phyloP scores from a whole-genome alignment of 2,113 vertebrate genomes.

The Chunga burmeisteri region DNA sequence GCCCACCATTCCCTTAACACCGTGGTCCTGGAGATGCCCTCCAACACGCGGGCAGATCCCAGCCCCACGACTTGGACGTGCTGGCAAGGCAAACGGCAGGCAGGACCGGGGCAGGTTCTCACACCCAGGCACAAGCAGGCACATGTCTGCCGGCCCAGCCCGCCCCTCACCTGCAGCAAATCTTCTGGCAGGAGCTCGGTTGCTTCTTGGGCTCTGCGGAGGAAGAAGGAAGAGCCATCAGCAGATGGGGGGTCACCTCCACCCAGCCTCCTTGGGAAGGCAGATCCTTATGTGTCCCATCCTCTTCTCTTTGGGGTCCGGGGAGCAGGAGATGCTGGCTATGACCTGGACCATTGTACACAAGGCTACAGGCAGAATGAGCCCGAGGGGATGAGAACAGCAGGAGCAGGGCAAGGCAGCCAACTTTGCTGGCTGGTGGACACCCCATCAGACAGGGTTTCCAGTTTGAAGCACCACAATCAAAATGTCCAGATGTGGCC shows the following conservation, averaged over 20 bases:
- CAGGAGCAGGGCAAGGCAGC: not conserved
- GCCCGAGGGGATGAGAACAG: not conserved
- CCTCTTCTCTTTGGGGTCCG: accelerated
- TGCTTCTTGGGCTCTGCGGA: constrained; percentile 86
- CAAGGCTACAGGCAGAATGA: not conserved
- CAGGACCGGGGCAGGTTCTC: not conserved
- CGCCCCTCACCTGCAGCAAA: constrained; percentile 82
- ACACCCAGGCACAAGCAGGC: constrained; percentile 11
- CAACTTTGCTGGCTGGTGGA: not conserved
- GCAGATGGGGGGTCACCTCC: not conserved
- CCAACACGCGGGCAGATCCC: not conserved
- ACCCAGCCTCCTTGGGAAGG: not conserved
- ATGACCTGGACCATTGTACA: not conserved
- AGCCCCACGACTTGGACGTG: not conserved
- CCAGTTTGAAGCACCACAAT: not conserved
- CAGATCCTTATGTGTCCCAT: not conserved
- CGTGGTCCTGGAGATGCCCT: not conserved
- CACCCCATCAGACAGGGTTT: not conserved
- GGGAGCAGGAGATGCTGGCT: not conserved
- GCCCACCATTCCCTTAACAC: not conserved
- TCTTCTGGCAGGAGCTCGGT: constrained; percentile 89
- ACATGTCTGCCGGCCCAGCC: not conserved
- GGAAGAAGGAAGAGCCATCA: not conserved
- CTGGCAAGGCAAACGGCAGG: not conserved
- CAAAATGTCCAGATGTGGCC: not conserved